phyloP scores from a whole-genome alignment of 1,140 invertebrate genomes.

The Platyscapa corneri region DNA sequence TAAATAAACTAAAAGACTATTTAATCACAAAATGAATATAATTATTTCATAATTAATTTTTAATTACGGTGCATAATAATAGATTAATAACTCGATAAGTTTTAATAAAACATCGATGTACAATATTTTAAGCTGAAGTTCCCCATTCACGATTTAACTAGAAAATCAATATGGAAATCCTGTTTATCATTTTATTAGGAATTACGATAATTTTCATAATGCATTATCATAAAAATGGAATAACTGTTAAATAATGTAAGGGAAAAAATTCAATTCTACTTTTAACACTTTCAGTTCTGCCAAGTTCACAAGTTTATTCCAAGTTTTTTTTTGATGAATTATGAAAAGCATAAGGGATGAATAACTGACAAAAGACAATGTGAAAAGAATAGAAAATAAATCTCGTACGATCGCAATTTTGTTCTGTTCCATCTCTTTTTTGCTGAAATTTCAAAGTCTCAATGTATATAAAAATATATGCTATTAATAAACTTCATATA shows the following conservation, averaged over 20 bases:
- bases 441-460: no score
- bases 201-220: not conserved
- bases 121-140: not conserved
- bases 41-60: conserved; percentile 30
- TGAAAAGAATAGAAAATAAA: not conserved
- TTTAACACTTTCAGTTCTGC: conserved; percentile 43
- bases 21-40: conserved; percentile 28
- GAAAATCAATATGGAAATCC: conserved; percentile 46
- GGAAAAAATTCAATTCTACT: not conserved
- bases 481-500: not conserved
- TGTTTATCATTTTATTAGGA: conserved; percentile 37
- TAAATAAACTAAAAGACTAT: not conserved
- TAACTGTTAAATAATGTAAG: no score
- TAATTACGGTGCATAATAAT: not conserved
- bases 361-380: not conserved
- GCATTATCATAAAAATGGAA: no score
- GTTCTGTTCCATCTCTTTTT: not conserved
- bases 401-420: no score
- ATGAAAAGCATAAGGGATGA: not conserved
- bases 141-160: conserved; percentile 23
- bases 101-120: not conserved
- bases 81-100: conserved; percentile 20
- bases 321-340: not conserved
- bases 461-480: not conserved
- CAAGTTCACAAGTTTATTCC: not conserved